These are phyloP conservation scores for Cantharis flavilabris DNA, from an alignment of 2,888 invertebrate species.

Conservation along the genomic window DNA sequence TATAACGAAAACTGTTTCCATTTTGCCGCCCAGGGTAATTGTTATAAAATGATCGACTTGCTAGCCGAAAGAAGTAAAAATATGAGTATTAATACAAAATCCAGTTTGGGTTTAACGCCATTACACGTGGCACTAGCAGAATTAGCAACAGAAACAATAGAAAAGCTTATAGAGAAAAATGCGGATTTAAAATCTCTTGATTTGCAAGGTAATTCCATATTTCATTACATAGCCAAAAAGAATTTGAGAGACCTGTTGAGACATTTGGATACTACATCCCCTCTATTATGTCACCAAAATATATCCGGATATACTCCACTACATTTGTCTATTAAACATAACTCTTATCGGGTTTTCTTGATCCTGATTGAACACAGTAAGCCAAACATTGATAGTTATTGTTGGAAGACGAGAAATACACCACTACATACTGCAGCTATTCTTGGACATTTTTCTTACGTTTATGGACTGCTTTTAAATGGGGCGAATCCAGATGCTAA, in stretches of 20 bases:
- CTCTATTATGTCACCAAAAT: not conserved
- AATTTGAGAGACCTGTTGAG: not conserved
- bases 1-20: not conserved
- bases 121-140: not conserved
- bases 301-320: not conserved
- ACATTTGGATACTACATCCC: not conserved
- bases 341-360: not conserved
- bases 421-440: not conserved
- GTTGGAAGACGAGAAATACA: not conserved
- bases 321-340: not conserved
- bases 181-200: not conserved
- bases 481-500: not conserved
- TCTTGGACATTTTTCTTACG: not conserved
- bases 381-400: not conserved
- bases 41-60: not conserved
- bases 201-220: not conserved
- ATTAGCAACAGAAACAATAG: not conserved
- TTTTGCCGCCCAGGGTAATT: not conserved
- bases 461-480: not conserved
- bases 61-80: not conserved
- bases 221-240: not conserved
- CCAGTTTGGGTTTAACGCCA: not conserved
- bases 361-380: not conserved
- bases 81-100: not conserved
- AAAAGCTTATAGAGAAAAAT: not conserved